Percentiles rank a stretch among this genome's conserved stretches.
These are phyloP conservation scores for Danio aesculapii DNA, from an alignment of 2,797 vertebrate species.

Conservation along the genomic window DNA sequence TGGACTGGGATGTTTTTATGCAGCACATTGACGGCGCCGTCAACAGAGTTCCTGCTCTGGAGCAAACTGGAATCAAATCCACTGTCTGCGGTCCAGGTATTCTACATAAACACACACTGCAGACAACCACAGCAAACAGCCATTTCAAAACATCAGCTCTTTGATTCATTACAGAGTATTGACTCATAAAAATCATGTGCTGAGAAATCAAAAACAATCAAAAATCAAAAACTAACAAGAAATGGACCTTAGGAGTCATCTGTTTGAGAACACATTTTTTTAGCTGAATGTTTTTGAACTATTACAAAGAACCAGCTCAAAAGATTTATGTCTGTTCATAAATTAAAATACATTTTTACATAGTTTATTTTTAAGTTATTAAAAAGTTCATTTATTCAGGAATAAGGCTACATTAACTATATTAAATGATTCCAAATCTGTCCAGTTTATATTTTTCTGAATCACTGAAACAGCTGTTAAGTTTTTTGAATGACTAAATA, in stretches of 20 bases:
- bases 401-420: background rate
- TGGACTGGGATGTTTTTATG: slow-evolving; percentile 96
- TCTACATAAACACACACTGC: slow-evolving; percentile 38
- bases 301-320: background rate
- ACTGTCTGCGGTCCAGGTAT: slow-evolving; percentile 96
- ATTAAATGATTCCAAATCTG: background rate
- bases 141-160: background rate
- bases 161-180: background rate
- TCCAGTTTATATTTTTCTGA: too few relatives aligned
- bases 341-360: background rate
- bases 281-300: background rate
- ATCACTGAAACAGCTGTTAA: too few relatives aligned
- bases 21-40: slow-evolving; percentile 93
- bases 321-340: background rate
- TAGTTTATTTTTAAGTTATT: background rate
- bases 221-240: too few relatives aligned
- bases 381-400: background rate
- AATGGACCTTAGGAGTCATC: background rate
- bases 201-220: background rate
- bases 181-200: too few relatives aligned
- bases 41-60: slow-evolving; percentile 90
- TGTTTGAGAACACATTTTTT: background rate
- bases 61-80: slow-evolving; percentile 93
- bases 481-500: too few relatives aligned
- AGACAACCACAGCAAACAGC: background rate